These are phyloP conservation scores for Gavia stellata DNA, from an alignment of 2,113 vertebrate genomes.

Conservation along the genomic window DNA sequence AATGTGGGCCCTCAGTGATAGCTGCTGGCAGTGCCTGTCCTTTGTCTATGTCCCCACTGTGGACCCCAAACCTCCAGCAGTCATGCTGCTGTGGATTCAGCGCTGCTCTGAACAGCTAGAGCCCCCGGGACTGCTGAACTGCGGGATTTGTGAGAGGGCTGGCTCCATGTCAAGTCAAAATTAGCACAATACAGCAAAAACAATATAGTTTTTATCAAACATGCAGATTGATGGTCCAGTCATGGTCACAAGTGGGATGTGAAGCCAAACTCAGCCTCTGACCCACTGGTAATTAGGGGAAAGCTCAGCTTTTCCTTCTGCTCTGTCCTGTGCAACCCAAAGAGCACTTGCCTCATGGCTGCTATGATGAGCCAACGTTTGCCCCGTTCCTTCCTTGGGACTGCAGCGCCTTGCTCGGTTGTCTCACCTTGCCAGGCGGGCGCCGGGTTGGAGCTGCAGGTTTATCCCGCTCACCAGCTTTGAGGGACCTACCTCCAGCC, in stretches of 20 bases:
- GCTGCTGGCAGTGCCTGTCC: neutral
- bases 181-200: neutral
- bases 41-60: neutral
- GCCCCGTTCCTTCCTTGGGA: accelerated
- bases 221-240: neutral
- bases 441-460: neutral
- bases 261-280: neutral
- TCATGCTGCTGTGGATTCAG: neutral
- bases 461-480: neutral
- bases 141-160: neutral
- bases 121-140: neutral
- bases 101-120: neutral
- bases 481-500: neutral
- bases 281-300: neutral
- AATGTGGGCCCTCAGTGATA: neutral
- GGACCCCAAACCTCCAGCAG: neutral
- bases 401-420: neutral
- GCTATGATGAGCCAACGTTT: neutral
- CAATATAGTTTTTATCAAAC: neutral
- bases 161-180: neutral
- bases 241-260: neutral
- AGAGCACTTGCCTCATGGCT: neutral
- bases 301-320: neutral
- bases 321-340: neutral
- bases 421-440: neutral